A percentile compares a stretch with the other conserved stretches of the same genome.
Conservation (phyloP, 2,888 invertebrate species). For the Atethmia centrago region DNA sequence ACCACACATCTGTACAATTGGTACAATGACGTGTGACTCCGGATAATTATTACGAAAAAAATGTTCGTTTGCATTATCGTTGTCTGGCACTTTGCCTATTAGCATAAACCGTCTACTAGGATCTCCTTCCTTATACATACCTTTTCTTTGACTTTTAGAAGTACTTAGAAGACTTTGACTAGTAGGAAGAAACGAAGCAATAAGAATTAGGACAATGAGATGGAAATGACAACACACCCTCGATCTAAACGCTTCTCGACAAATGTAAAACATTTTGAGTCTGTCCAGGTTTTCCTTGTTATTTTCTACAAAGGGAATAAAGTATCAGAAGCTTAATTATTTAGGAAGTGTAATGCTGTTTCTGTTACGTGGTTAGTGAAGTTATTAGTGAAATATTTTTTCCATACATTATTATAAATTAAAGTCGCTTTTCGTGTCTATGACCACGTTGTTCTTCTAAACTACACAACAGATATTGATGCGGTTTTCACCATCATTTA, state of each 20-base stretch:
- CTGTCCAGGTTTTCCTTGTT: conserved; percentile 16
- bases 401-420: no score
- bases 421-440: no score
- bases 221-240: conserved; percentile 36
- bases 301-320: conserved; percentile 12
- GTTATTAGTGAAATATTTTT: not conserved
- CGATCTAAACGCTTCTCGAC: conserved; percentile 7
- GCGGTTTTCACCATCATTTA: no score
- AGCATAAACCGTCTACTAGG: not conserved
- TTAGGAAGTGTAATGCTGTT: not conserved
- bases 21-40: no score
- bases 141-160: not conserved
- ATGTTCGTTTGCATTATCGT: not conserved
- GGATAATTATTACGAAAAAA: not conserved
- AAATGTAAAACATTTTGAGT: conserved; percentile 26
- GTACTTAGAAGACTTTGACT: not conserved
- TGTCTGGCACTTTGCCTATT: conserved; percentile 6
- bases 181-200: not conserved
- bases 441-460: no score
- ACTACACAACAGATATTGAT: no score
- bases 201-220: conserved; percentile 46
- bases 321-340: not conserved
- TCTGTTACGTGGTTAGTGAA: not conserved
- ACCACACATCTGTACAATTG: no score
- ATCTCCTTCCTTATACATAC: conserved; percentile 6